phyloP scores from a whole-genome alignment of 2,797 vertebrate species.

The Taeniopygia guttata region DNA sequence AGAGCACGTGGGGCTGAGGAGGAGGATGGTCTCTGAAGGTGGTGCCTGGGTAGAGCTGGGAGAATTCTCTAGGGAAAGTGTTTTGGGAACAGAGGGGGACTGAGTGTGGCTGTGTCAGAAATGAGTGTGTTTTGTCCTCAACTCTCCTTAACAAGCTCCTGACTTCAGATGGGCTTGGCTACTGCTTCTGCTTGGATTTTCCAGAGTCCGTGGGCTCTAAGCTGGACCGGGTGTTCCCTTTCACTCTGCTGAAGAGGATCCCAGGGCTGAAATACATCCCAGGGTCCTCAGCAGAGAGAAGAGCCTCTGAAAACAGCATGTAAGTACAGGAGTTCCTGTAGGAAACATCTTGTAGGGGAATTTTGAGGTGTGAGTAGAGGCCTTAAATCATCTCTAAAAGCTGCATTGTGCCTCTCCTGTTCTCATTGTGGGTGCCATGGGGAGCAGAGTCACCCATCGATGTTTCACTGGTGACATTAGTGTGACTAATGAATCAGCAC shows the following conservation, averaged over 20 bases:
- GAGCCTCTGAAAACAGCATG: slow-evolving; percentile 60
- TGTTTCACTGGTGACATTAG: not conserved
- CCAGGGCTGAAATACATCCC: slow-evolving; percentile 60
- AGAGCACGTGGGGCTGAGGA: not conserved
- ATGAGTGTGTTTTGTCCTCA: not conserved
- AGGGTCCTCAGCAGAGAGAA: slow-evolving; percentile 52
- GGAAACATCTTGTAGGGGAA: not conserved
- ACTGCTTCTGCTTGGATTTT: slow-evolving; percentile 73
- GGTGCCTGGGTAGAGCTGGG: not conserved
- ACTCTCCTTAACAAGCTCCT: slow-evolving; percentile 35
- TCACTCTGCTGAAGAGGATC: slow-evolving; percentile 68
- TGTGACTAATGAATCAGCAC: not conserved
- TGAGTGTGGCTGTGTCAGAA: not conserved
- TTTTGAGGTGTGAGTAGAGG: not conserved
- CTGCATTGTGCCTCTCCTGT: not conserved
- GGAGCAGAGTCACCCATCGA: not conserved
- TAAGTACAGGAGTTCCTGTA: slow-evolving; percentile 29
- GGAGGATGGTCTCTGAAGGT: accelerated
- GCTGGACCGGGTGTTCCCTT: slow-evolving; percentile 72
- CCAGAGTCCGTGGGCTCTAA: slow-evolving; percentile 51
- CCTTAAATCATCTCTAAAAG: not conserved
- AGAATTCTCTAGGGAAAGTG: not conserved
- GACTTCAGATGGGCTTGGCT: slow-evolving; percentile 71
- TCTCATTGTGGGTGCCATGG: not conserved
- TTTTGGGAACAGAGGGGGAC: not conserved